Evolutionary conservation across 2,888 invertebrate species (phyloP).

Genomic region (Amorpha juglandis): DNA sequence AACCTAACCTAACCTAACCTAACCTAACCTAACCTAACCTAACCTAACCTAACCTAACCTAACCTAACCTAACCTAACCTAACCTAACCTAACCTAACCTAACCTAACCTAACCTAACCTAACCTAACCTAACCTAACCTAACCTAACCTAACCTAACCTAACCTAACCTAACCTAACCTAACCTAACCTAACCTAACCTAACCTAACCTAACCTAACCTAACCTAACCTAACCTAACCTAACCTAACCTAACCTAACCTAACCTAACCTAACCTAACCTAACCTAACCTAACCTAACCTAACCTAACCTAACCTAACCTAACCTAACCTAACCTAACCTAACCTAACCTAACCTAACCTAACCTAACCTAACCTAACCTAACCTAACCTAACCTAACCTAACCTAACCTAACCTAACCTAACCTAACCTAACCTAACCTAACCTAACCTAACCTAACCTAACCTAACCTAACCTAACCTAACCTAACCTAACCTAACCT

Average conservation of each 20-base stretch:
- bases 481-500: conserved; percentile 5
- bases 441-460: conserved; percentile 5
- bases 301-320: conserved; percentile 2
- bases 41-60: conserved; percentile 5
- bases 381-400: conserved; percentile 5
- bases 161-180: conserved; percentile 5
- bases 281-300: conserved; percentile 3
- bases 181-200: conserved; percentile 5
- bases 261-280: conserved; percentile 5
- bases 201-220: conserved; percentile 5
- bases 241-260: conserved; percentile 5
- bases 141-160: conserved; percentile 5
- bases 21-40: conserved; percentile 5
- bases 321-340: neutral
- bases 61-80: conserved; percentile 5
- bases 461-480: conserved; percentile 5
- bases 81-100: conserved; percentile 5
- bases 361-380: conserved; percentile 5
- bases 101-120: conserved; percentile 5
- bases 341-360: conserved; percentile 5
- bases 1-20: conserved; percentile 5
- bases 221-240: conserved; percentile 5
- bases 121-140: conserved; percentile 5
- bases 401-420: conserved; percentile 5
- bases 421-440: conserved; percentile 5